Base-by-base conservation (phyloP, 2,113 vertebrate genomes). In the Lasiurus borealis region DNA sequence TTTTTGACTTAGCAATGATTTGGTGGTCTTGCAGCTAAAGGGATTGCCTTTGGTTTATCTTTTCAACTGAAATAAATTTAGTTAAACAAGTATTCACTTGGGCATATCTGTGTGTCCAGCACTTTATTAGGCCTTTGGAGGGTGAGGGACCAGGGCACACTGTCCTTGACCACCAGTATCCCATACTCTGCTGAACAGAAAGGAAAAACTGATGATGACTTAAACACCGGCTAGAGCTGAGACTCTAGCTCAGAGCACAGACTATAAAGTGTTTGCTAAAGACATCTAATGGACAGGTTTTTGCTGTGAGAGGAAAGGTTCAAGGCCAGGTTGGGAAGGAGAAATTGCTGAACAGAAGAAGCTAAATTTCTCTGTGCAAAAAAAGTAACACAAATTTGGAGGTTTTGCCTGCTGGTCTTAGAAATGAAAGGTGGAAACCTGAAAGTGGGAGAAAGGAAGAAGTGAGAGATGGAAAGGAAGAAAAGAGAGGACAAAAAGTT, bases 1-100 rank as follows among this genome's bases (percentile, higher is more conserved):
- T 52, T 84, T 85, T 92, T 64, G 29, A 36, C 66, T 76, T 92
- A 34, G 88, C 27, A 34, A 48, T 52, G 80, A 80, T 80, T 86
- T 72, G 2, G 36, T 19, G 34, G 59, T 23, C 73, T 69, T 27
- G 29, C 2, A 29, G 44, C 19, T 44, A 73, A 46, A 4, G 8
- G 6, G 5, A 3, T 15, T 57, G 91, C 34, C 72, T 90, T 77
- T 46, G 11, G 50, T 84, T 72, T 93, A 48, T 81, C 21, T 59
- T 44, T 64, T 85, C 16, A 40, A 13, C 19, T 96, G 62, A 72
- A 64, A 95, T 78, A 64, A 52, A 59, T 80, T 69, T 23, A 71
- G 59, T 52, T 71, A 44, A 73, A 40, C 36, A 40, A 16, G 29
- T 23, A 52, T 21, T 76, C 27, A 19, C 1, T 29, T n/a, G 57